Conservation (phyloP, 2,797 vertebrate species). For the Sebastolobus alascanus region DNA sequence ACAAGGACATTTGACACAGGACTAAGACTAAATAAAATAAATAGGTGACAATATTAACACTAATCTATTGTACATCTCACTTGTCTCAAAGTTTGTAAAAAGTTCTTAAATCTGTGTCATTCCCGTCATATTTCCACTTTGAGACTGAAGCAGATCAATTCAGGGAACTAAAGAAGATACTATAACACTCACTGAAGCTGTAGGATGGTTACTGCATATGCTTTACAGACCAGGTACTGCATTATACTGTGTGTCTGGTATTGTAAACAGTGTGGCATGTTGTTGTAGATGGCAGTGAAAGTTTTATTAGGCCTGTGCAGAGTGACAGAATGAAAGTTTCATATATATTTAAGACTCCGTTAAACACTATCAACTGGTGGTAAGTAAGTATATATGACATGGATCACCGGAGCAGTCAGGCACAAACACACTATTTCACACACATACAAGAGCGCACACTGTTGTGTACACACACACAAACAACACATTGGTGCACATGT, state of each 20-base stretch:
- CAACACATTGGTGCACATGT: constrained; percentile 21
- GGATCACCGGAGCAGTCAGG: constrained; percentile 23
- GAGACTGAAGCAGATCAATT: background rate
- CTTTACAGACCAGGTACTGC: background rate
- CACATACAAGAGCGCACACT: constrained; percentile 18
- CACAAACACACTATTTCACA: constrained; percentile 4
- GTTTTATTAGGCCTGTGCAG: constrained; percentile 1
- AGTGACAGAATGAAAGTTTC: constrained; percentile 11
- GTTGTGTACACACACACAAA: constrained; percentile 8
- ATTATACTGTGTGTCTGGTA: background rate
- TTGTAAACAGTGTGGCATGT: background rate
- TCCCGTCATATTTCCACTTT: background rate
- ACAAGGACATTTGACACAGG: accelerated
- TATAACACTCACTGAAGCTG: background rate
- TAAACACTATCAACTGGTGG: constrained; percentile 38
- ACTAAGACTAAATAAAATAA: background rate
- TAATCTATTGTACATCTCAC: background rate
- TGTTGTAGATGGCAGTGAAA: background rate
- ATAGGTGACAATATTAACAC: background rate
- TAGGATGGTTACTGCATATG: background rate
- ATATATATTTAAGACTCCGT: background rate
- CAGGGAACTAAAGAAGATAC: background rate
- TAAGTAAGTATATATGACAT: constrained; percentile 25
- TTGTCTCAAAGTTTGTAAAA: background rate
- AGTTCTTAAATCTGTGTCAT: background rate